These are phyloP conservation scores for Discoglossus pictus DNA, from an alignment of 2,797 vertebrate genomes.

Conservation along the genomic window DNA sequence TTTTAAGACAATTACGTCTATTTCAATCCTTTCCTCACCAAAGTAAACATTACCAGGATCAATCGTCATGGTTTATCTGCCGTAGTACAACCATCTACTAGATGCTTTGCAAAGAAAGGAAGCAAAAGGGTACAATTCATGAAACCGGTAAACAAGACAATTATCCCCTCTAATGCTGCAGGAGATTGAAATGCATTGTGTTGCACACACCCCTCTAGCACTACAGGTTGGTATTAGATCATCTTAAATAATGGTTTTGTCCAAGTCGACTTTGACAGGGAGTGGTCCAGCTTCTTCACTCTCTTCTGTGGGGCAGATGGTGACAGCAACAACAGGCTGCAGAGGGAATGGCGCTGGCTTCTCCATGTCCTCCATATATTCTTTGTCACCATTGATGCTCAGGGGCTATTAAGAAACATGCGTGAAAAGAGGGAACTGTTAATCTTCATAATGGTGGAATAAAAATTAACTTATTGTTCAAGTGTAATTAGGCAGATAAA, in stretches of 20 bases:
- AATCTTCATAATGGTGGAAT: too few species aligned
- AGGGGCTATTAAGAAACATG: conserved; percentile 69
- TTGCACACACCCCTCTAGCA: conserved; percentile 26
- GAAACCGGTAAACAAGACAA: conserved; percentile 44
- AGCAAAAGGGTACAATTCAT: conserved; percentile 42
- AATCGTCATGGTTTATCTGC: conserved; percentile 11
- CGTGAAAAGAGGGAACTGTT: background rate
- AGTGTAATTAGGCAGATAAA: too few species aligned
- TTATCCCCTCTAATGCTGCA: conserved; percentile 34
- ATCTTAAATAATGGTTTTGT: conserved; percentile 84
- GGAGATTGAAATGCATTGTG: conserved; percentile 19
- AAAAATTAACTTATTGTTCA: too few species aligned
- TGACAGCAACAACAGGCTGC: conserved; percentile 75
- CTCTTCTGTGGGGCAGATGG: conserved; percentile 73
- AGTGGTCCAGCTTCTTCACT: conserved; percentile 80
- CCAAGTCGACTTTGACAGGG: conserved; percentile 91
- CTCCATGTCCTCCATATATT: conserved; percentile 79
- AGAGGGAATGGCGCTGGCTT: conserved; percentile 77
- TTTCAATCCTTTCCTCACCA: conserved; percentile 7
- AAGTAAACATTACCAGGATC: conserved; percentile 7
- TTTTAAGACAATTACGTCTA: background rate
- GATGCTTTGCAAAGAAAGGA: conserved; percentile 44
- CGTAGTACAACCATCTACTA: conserved; percentile 24
- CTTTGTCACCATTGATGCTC: conserved; percentile 91
- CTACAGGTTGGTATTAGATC: conserved; percentile 26